Conservation (phyloP, 2,113 vertebrate species). For the Upupa epops region DNA sequence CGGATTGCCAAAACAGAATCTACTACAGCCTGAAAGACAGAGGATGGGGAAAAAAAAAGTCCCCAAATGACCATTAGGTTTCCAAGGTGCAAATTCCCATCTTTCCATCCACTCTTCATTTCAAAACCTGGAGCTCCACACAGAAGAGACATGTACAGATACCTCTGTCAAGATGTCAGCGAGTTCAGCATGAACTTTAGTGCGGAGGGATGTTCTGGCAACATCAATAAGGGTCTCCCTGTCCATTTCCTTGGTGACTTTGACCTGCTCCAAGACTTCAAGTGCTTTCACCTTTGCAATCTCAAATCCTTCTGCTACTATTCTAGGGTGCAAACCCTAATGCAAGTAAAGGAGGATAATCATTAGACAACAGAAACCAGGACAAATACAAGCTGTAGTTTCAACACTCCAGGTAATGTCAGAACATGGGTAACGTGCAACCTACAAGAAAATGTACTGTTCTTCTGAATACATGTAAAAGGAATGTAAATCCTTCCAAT, state of each 20-base stretch:
- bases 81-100: not conserved
- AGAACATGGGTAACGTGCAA: not conserved
- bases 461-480: slow-evolving; percentile 82
- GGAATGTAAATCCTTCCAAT: slow-evolving; percentile 73
- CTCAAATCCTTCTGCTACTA: slow-evolving; percentile 95
- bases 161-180: slow-evolving; percentile 96
- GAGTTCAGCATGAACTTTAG: slow-evolving; percentile 91
- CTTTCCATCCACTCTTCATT: not conserved
- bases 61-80: not conserved
- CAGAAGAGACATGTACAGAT: not conserved
- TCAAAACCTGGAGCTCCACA: not conserved
- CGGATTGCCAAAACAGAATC: slow-evolving; percentile 90
- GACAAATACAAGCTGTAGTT: not conserved
- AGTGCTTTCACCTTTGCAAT: slow-evolving; percentile 92
- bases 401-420: rapidly evolving
- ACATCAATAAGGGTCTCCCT: slow-evolving; percentile 91
- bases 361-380: not conserved
- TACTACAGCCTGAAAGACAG: slow-evolving; percentile 86
- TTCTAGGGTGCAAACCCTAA: slow-evolving; percentile 94
- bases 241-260: slow-evolving; percentile 91
- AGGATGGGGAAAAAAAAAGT: not conserved
- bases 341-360: not conserved
- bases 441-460: slow-evolving; percentile 66
- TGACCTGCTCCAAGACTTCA: slow-evolving; percentile 89
- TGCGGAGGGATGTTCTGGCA: slow-evolving; percentile 92